Base-by-base conservation (phyloP, 2,888 invertebrate species). In the Dasypogon diadema region DNA sequence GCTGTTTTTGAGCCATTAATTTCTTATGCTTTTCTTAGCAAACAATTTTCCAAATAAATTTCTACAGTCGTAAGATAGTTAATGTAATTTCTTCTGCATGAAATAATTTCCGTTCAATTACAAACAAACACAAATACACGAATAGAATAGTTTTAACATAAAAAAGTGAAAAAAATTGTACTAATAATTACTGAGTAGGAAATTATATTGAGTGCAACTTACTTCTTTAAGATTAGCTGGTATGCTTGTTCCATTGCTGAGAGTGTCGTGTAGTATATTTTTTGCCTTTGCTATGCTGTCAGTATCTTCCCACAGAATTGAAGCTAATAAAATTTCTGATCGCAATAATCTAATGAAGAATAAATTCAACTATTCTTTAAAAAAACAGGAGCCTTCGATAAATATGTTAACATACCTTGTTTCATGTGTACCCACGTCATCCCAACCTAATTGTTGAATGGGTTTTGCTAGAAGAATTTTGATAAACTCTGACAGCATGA, bases 401-500 rank as follows among this genome's bases (percentile, higher is more conserved):
- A 58, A 18, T 6, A n/a, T 30, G 3, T 34, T 1, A 37, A 75
- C 77, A 78, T 77, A 86, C 85, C 82, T 84, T 34, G 78, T 83
- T 24, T 84, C 85, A 76, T 84, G 83, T 72, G 81, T 82, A 0
- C 85, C 87, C 12, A 83, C 83, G 78, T 86, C 86, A 26, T 78
- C 79, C 83, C 86, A 85, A 42, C 84, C 86, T 21, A 86, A 81
- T 76, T 84, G 83, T 24, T 82, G 83, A 77, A 85, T 84, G 1
- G 85, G 83, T 26, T 83, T 83, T 0, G 83, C 81, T 54, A 86
- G 79, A 75, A 85, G 84, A 79, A 84, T 82, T 80, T 86, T 86
- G 21, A 87, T 83, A 76, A 85, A 86, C 78, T 86, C 86, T 2
- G 86, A 84, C 12, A 86, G 81, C 84, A 86, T 85, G 1, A 87